A percentile compares a stretch with the other conserved stretches of the same genome.
These are phyloP conservation scores for Carassius carassius DNA, from an alignment of 2,113 vertebrate species.

Conservation along the genomic window DNA sequence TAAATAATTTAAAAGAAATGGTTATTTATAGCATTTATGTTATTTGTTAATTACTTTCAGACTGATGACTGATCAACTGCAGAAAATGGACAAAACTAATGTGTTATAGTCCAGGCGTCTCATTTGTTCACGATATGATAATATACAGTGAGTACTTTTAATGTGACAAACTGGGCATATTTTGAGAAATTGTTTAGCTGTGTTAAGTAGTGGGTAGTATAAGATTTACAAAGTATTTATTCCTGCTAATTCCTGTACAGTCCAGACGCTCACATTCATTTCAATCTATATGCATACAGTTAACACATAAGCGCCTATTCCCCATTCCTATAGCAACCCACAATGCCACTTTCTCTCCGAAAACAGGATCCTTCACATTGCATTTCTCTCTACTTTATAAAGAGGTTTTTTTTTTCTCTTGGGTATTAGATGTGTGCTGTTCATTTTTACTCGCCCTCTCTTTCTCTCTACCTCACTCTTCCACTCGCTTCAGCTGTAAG, in stretches of 20 bases:
- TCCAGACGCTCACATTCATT: constrained; percentile 37
- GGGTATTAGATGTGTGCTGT: constrained; percentile 44
- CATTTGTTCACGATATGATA: neutral
- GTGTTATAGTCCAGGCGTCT: no score
- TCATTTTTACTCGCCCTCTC: constrained; percentile 24
- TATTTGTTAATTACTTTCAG: no score
- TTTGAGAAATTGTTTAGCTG: neutral
- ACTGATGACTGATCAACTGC: no score
- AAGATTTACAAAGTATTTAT: constrained; percentile 9
- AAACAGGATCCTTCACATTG: constrained; percentile 34
- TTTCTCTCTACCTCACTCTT: constrained; percentile 32
- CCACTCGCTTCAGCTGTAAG: constrained; percentile 59
- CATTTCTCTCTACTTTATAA: constrained; percentile 33
- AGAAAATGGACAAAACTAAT: no score
- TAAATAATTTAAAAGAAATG: no score
- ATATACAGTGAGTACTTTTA: neutral
- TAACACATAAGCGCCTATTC: constrained; percentile 50
- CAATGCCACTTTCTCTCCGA: constrained; percentile 32
- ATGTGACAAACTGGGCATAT: neutral
- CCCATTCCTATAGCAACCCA: constrained; percentile 67
- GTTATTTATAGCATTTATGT: no score
- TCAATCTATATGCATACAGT: constrained; percentile 55
- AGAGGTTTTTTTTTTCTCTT: constrained; percentile 42
- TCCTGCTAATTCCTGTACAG: constrained; percentile 21
- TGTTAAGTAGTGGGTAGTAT: neutral